Evolutionary conservation across 2,797 vertebrate species (phyloP).

Genomic region (Stomatorhinus walkeri): DNA sequence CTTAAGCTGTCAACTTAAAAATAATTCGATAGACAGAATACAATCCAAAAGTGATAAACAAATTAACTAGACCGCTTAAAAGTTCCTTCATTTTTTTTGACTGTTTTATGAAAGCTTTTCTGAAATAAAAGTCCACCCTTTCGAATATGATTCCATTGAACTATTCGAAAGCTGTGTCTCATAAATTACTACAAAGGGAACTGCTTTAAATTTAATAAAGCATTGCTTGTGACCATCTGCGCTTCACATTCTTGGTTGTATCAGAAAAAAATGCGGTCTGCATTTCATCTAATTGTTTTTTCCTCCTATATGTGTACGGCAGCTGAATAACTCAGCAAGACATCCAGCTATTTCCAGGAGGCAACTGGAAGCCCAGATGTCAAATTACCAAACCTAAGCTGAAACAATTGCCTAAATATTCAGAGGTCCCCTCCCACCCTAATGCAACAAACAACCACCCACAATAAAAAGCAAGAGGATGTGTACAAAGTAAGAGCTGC

Average conservation of each 20-base stretch:
- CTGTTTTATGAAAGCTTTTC: neutral
- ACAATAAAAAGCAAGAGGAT: neutral
- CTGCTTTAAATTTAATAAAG: neutral
- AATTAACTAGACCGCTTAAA: neutral
- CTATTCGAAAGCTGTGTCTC: neutral
- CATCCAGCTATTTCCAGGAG: neutral
- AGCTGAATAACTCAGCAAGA: neutral
- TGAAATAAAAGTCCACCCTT: neutral
- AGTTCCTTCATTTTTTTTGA: neutral
- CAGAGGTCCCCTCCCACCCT: neutral
- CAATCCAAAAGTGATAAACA: neutral
- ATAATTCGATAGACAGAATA: neutral
- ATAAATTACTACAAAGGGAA: neutral
- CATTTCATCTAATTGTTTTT: neutral
- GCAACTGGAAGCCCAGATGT: neutral
- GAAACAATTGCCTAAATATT: neutral
- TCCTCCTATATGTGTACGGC: neutral
- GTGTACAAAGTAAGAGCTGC: neutral
- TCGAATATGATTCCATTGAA: neutral
- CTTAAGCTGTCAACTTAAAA: neutral
- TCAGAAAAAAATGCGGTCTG: neutral
- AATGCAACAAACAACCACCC: neutral
- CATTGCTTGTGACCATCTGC: neutral
- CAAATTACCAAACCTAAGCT: neutral
- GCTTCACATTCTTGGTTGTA: neutral